phyloP scores from a whole-genome alignment of 2,888 invertebrate genomes.

The Tortrix viridana region DNA sequence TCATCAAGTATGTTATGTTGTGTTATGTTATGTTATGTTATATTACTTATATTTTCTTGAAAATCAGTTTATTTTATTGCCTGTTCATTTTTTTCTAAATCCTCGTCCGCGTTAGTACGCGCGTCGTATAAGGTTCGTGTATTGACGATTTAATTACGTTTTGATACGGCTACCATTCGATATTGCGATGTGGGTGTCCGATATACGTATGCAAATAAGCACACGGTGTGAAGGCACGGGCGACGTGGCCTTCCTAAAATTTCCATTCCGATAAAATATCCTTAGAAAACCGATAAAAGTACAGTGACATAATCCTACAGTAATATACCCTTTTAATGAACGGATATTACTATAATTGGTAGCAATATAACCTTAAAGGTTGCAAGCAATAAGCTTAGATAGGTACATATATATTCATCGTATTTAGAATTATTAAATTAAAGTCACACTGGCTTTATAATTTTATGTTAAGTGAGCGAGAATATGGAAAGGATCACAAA shows the following conservation, averaged over 20 bases:
- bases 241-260: constrained; percentile 5
- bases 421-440: constrained; percentile 16
- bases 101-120: constrained; percentile 62
- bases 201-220: constrained; percentile 73
- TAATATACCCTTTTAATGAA: constrained; percentile 20
- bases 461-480: constrained; percentile 26
- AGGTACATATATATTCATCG: constrained; percentile 20
- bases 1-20: no score
- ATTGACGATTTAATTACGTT: constrained; percentile 82
- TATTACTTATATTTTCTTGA: not conserved
- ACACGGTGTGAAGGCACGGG: constrained; percentile 48
- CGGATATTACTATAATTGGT: constrained; percentile 29
- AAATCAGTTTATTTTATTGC: constrained; percentile 7
- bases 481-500: constrained; percentile 16
- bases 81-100: constrained; percentile 53
- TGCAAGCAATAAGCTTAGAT: constrained; percentile 5
- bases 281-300: not conserved
- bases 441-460: constrained; percentile 23
- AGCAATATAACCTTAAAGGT: constrained; percentile 18
- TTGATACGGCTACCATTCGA: constrained; percentile 74
- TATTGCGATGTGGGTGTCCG: constrained; percentile 82
- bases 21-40: no score
- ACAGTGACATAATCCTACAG: constrained; percentile 7
- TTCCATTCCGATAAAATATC: constrained; percentile 18
- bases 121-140: constrained; percentile 77